phyloP scores from a whole-genome alignment of 1,140 invertebrate species.

The Leguminivora glycinivorella region DNA sequence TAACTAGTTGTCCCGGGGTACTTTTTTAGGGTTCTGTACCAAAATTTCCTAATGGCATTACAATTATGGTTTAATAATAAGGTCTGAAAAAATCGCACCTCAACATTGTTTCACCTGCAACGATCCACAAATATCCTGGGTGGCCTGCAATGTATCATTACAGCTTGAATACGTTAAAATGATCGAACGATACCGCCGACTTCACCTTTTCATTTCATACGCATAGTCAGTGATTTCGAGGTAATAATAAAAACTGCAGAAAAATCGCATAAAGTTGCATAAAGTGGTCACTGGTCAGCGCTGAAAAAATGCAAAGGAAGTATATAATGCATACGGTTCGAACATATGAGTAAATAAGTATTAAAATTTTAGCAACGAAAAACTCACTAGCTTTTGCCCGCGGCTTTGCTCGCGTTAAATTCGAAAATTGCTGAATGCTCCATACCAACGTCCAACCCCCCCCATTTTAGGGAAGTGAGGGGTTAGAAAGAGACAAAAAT shows the following conservation, averaged over 20 bases:
- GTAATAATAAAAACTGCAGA: conserved; percentile 3
- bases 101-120: neutral
- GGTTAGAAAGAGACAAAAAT: no score
- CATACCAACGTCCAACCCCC: no score
- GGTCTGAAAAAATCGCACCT: neutral
- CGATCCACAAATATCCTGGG: conserved; percentile 1
- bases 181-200: neutral
- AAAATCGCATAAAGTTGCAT: neutral
- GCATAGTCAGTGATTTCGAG: neutral
- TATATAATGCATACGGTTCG: neutral
- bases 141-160: conserved; percentile 12
- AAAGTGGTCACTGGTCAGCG: no score
- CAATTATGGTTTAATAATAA: no score
- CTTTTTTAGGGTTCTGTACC: no score
- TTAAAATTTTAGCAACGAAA: no score
- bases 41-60: no score
- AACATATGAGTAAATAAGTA: neutral
- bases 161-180: neutral
- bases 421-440: no score
- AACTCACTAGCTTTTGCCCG: no score
- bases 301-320: neutral
- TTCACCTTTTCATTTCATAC: conserved; percentile 5
- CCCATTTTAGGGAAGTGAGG: no score
- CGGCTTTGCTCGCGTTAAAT: no score
- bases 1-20: no score